Evolutionary conservation across 2,888 invertebrate species (phyloP).

Genomic region (Mylabris sibirica): DNA sequence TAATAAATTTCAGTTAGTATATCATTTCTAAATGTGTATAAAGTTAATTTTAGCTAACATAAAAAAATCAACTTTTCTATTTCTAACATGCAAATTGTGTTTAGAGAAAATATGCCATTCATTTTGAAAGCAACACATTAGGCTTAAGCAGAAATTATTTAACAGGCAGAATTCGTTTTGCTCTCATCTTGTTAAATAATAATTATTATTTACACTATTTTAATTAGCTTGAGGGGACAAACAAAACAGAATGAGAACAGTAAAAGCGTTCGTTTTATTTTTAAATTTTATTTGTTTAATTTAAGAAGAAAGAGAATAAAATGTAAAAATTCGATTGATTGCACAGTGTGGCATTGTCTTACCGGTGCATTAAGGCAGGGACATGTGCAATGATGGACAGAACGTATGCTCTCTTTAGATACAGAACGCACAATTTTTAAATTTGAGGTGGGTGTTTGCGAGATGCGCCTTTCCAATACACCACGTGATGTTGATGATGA

Average conservation of each 20-base stretch:
- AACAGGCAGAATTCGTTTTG: neutral
- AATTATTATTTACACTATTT: neutral
- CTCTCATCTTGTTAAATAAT: neutral
- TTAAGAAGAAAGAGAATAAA: neutral
- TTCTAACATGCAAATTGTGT: neutral
- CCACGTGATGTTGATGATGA: slow-evolving; percentile 65
- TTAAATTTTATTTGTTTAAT: neutral
- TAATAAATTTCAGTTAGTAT: neutral
- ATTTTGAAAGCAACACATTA: neutral
- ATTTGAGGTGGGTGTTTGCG: slow-evolving; percentile 79
- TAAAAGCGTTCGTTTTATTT: neutral
- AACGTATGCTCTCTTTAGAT: slow-evolving; percentile 82
- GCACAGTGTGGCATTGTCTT: slow-evolving; percentile 41
- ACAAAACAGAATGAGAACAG: neutral
- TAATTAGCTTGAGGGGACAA: neutral
- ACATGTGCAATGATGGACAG: slow-evolving; percentile 73
- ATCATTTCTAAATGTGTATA: neutral
- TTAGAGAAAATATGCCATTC: neutral
- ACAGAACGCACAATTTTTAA: slow-evolving; percentile 83
- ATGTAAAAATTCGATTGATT: neutral
- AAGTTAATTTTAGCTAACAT: neutral
- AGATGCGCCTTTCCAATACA: slow-evolving; percentile 75
- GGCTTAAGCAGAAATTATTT: slow-evolving; percentile 2
- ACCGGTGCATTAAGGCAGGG: slow-evolving; percentile 64
- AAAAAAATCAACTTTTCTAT: neutral